phyloP scores from a whole-genome alignment of 2,113 vertebrate species.

The Pelobates fuscus region DNA sequence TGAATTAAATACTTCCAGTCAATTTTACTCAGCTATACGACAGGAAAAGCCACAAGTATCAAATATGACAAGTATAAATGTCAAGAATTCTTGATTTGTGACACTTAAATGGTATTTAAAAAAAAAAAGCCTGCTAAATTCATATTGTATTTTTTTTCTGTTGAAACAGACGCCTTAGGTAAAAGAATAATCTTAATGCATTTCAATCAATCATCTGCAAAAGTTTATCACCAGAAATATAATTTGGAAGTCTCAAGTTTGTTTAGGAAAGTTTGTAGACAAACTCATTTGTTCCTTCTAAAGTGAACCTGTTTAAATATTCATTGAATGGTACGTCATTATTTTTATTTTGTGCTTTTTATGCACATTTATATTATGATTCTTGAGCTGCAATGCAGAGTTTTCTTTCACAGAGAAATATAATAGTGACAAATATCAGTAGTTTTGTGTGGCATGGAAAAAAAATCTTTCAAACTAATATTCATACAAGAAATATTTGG shows the following conservation, averaged over 20 bases:
- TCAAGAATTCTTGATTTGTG: conserved; percentile 45
- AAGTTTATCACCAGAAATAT: conserved; percentile 47
- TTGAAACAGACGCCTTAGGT: conserved; percentile 43
- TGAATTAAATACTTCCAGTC: conserved; percentile 36
- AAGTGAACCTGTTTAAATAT: conserved; percentile 40
- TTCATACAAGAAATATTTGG: conserved; percentile 9
- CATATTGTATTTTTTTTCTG: conserved; percentile 43
- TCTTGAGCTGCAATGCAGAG: conserved; percentile 32
- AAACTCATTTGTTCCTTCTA: conserved; percentile 22
- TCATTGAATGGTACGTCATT: conserved; percentile 27
- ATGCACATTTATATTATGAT: conserved; percentile 29
- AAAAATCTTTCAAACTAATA: conserved; percentile 6
- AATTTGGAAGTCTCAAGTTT: conserved; percentile 41
- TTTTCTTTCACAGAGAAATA: conserved; percentile 25
- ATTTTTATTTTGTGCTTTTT: conserved; percentile 26
- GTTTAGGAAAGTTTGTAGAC: conserved; percentile 36
- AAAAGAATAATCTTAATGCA: conserved; percentile 42
- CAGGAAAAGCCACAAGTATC: conserved; percentile 42
- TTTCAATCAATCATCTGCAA: conserved; percentile 47
- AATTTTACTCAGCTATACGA: conserved; percentile 40
- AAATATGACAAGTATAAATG: conserved; percentile 47
- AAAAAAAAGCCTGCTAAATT: no score
- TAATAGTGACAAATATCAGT: conserved; percentile 29
- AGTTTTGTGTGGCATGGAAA: conserved; percentile 15
- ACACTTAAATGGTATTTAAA: conserved; percentile 46